phyloP scores from a whole-genome alignment of 2,797 vertebrate species.

The Synaphobranchus kaupii region DNA sequence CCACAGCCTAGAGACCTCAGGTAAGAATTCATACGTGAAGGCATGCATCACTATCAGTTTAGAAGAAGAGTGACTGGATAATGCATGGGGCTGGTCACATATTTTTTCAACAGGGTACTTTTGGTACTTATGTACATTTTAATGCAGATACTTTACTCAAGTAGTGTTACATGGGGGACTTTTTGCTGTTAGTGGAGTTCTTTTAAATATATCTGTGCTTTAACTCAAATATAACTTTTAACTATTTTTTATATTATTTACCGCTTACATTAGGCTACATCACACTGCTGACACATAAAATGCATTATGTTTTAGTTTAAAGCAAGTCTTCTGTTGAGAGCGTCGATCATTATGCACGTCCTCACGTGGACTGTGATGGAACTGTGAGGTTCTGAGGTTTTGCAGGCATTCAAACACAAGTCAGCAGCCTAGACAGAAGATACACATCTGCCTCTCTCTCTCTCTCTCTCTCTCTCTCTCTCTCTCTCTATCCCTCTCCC shows the following conservation, averaged over 20 bases:
- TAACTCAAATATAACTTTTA: background rate
- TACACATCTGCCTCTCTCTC: constrained; percentile 50
- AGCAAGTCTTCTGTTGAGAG: constrained; percentile 18
- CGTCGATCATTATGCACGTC: background rate
- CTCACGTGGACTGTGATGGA: background rate
- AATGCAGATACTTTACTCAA: too few species aligned
- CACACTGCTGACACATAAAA: background rate
- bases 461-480: too few species aligned
- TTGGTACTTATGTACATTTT: too few species aligned
- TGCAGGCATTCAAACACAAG: constrained; percentile 63
- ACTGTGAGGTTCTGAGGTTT: background rate
- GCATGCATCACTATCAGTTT: background rate
- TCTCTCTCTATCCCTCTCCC: constrained; percentile 10
- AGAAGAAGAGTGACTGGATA: background rate
- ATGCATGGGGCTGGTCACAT: background rate
- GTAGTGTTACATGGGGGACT: background rate
- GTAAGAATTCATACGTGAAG: background rate
- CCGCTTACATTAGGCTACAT: background rate
- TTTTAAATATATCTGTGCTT: background rate
- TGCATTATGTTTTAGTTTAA: background rate
- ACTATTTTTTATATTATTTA: background rate
- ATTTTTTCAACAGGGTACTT: background rate
- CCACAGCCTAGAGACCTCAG: background rate
- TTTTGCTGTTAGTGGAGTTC: background rate
- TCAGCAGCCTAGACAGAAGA: constrained; percentile 51